Evolutionary conservation across 2,888 invertebrate species (phyloP).

Genomic region (Listrodromus nycthemerus): DNA sequence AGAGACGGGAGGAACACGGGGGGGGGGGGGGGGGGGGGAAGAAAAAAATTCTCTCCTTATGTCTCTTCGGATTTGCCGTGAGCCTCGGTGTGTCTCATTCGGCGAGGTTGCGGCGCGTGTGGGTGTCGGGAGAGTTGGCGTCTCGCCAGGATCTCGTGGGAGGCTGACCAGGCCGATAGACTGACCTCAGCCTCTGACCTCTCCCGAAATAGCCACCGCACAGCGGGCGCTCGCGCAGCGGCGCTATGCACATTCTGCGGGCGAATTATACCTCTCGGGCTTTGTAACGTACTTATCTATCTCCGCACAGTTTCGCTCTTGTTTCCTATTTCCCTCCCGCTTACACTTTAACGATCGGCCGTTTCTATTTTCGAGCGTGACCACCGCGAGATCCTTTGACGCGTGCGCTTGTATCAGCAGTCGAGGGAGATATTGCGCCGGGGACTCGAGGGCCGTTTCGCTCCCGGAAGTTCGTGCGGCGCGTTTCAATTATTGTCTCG

Average conservation of each 20-base stretch:
- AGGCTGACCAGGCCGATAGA: conserved; percentile 84
- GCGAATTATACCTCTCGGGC: conserved; percentile 15
- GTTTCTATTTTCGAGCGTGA: conserved; percentile 77
- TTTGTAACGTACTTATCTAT: conserved; percentile 49
- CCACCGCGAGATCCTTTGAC: conserved; percentile 57
- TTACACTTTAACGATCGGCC: conserved; percentile 71
- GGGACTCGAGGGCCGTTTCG: conserved; percentile 47
- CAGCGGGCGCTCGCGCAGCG: conserved; percentile 41
- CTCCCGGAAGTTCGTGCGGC: conserved; percentile 59
- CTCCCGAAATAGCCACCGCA: conserved; percentile 82
- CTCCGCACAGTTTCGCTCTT: conserved; percentile 51
- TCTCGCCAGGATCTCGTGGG: conserved; percentile 82
- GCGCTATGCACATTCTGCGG: conserved; percentile 33
- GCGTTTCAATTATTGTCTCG: conserved; percentile 5
- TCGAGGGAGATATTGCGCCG: conserved; percentile 36
- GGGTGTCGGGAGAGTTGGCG: conserved; percentile 74
- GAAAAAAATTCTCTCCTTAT: conserved; percentile 22
- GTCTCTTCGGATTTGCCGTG: conserved; percentile 8
- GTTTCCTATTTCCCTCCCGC: conserved; percentile 54
- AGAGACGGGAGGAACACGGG: no score
- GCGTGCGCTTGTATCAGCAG: conserved; percentile 49
- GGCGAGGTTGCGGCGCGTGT: conserved; percentile 50
- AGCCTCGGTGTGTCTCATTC: conserved; percentile 5
- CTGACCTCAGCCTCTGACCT: conserved; percentile 85
- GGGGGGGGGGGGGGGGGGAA: conserved; percentile 39